These are phyloP conservation scores for Gambusia holbrooki DNA, from an alignment of 2,113 vertebrate species.

Conservation along the genomic window DNA sequence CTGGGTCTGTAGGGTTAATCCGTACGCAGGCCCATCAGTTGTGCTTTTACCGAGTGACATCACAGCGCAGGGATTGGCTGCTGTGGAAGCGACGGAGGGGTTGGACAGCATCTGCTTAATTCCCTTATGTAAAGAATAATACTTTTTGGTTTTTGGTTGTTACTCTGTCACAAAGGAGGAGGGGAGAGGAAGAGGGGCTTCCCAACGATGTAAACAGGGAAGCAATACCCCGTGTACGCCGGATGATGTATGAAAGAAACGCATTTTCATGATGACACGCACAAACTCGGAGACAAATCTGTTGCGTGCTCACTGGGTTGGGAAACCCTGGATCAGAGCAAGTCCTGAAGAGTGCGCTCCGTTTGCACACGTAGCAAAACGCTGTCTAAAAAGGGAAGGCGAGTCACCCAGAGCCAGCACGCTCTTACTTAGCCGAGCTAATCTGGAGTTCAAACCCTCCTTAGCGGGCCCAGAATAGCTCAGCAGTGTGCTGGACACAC, in stretches of 20 bases:
- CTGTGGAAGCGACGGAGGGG: conserved; percentile 33
- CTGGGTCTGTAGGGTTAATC: conserved; percentile 81
- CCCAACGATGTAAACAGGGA: conserved; percentile 33
- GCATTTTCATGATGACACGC: background rate
- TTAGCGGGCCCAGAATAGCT: conserved; percentile 74
- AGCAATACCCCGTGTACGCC: conserved; percentile 24
- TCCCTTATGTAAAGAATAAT: conserved; percentile 81
- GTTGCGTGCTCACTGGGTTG: background rate
- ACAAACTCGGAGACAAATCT: conserved; percentile 20
- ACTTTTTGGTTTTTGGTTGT: conserved; percentile 48
- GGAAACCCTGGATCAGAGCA: background rate
- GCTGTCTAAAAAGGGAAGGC: conserved; percentile 19
- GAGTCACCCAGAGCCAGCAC: conserved; percentile 33
- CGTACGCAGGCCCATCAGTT: conserved; percentile 71
- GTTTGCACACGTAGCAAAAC: background rate
- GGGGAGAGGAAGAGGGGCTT: background rate
- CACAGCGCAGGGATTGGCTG: conserved; percentile 70
- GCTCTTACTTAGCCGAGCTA: conserved; percentile 74
- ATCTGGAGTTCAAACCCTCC: conserved; percentile 78
- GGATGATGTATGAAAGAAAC: conserved; percentile 26
- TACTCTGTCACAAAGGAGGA: conserved; percentile 49
- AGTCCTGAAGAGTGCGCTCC: conserved; percentile 4
- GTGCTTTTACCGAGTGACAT: conserved; percentile 81
- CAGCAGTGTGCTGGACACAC: conserved; percentile 42
- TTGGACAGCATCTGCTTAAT: conserved; percentile 66